Evolutionary conservation across 2,888 invertebrate genomes (phyloP), one percentile per base, ranked within the genome.

Genomic region (Exephanes ischioxanthus): DNA sequence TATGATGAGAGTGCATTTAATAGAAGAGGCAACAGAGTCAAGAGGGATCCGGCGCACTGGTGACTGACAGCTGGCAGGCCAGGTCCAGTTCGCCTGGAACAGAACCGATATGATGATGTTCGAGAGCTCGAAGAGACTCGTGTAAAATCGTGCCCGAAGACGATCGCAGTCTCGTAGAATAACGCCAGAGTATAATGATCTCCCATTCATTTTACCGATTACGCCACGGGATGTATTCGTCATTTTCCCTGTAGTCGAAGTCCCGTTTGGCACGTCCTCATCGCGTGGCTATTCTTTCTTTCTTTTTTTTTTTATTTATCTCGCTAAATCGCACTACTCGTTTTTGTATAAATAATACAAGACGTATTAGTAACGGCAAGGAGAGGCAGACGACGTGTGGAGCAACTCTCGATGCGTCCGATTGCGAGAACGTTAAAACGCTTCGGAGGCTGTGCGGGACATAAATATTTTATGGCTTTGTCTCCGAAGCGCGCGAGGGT

Each of bases 31-130:
- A 76, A 76, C 55, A 41, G 68, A 86, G 71, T 75, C 73, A 67
- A 79, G 77, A 77, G 82, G 58, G 53, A 83, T 79, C 72, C 58
- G 11, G 37, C 77, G 80, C 72, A 80, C 55, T 70, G 66, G 77
- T 87, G 87, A 87, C 80, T 86, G 87, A 82, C 86, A 84, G 80
- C 76, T 75, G 79, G 79, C 75, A 79, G 83, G 33, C 37, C 61
- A 51, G 51, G 86, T 80, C 83, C 83, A 87, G 78, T 87, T 80
- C 51, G 58, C n/a, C 16, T 22, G 26, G 61, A 70, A 66, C 76
- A 51, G 19, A 71, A 45, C 51, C 78, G 63, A 63, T 77, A 51
- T 37, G 30, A 71, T 14, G 66, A 61, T 48, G 37, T 70, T 45
- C 72, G 76, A 66, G 53, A 14, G 53, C 55, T 48, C 22, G 70